Evolutionary conservation across 2,113 vertebrate genomes (phyloP).

Genomic region (Drymodes brunneopygia): DNA sequence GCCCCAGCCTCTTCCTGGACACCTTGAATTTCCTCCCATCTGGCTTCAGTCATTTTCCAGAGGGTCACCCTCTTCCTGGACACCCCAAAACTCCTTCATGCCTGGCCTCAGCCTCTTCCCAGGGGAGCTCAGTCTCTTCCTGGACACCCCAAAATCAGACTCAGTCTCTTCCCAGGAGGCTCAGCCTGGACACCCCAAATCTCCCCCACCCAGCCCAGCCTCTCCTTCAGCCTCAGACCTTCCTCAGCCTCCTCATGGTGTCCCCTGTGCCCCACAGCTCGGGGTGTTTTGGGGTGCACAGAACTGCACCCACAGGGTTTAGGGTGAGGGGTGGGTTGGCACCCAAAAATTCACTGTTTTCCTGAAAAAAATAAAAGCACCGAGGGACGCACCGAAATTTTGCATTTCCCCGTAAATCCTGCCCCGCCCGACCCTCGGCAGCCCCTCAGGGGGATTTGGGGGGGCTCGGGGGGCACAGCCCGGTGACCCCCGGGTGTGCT

Average conservation of each 20-base stretch:
- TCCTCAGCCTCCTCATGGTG: background rate
- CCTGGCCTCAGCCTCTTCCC: background rate
- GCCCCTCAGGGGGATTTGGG: fast-evolving
- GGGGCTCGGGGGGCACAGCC: background rate
- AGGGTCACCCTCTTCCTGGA: background rate
- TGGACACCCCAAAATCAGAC: background rate
- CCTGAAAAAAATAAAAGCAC: background rate
- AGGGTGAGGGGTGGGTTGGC: no score
- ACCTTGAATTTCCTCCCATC: no score
- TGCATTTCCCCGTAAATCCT: fast-evolving
- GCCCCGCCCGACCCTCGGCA: fast-evolving
- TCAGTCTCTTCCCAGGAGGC: background rate
- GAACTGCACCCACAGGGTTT: fast-evolving
- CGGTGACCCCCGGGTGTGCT: background rate
- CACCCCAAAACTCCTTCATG: background rate
- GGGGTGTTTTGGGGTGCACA: background rate
- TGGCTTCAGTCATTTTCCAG: background rate
- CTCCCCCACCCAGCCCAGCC: background rate
- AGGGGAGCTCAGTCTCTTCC: background rate
- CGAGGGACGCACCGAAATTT: fast-evolving
- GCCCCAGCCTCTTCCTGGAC: background rate
- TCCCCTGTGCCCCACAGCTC: background rate
- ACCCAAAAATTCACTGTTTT: fast-evolving
- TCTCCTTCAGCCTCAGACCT: background rate
- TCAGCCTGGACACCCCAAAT: background rate